Evolutionary conservation across 2,888 invertebrate species (phyloP), one percentile per base, ranked within the genome.

Genomic region (Lamellibrachia columna): DNA sequence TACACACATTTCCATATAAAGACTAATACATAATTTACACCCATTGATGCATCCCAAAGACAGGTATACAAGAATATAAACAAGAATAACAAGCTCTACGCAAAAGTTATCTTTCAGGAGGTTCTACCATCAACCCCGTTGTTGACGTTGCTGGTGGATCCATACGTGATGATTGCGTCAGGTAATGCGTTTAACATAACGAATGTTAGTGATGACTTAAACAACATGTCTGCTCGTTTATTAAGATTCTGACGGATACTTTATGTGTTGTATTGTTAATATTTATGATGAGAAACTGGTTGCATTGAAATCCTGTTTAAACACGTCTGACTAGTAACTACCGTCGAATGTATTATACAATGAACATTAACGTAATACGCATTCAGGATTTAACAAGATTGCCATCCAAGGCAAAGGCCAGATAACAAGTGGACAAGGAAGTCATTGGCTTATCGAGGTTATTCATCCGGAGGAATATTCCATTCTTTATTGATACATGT

Each of bases 81-180:
- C 55, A 55, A 55, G 55, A 9, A 7, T 55, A 55, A 55, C 55
- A 55, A 55, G 55, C 7, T 55, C 7, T 2, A 55, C 55, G 3
- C 1, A 55, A 9, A 55, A 75, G 75, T 75, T 75, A n/a, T 75
- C 0, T 75, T 75, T 75, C 22, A 75, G 75, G 75, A 75, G 22
- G 75, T 75, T 75, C 75, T 75, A 22, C 75, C 75, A 22, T 75
- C 75, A 53, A 95, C 95, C 53, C 94, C 95, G n/a, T 93, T 96
- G n/a, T 92, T 94, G 90, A 93, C 92, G 22, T 96, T 98, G 40
- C 95, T 98, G 3, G 97, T 97, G 92, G 97, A 98, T 95, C 97
- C 97, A 93, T 97, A 97, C 95, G 97, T 98, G 52, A 93, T 96
- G 52, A 95, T 97, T 11, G 96, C 96, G 91, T 95, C 96, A 91